phyloP scores from a whole-genome alignment of 2,888 invertebrate species.

The Macaria notata region DNA sequence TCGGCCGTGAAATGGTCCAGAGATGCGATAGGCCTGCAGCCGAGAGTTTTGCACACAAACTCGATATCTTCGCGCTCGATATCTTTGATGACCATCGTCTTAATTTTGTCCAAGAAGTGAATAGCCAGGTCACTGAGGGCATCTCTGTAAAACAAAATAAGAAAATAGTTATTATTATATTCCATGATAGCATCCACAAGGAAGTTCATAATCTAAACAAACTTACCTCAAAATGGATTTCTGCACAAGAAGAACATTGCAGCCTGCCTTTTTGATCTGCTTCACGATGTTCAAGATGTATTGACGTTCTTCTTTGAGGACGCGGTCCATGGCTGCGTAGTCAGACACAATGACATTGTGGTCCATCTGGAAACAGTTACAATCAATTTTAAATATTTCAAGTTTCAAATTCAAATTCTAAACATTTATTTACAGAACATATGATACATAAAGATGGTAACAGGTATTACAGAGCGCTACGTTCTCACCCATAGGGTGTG shows the following conservation, averaged over 20 bases:
- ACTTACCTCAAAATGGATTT: constrained; percentile 88
- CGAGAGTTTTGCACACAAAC: constrained; percentile 97
- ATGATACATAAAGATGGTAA: too few species aligned
- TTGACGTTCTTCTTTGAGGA: constrained; percentile 97
- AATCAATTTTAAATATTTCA: constrained; percentile 5
- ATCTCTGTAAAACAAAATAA: constrained; percentile 89
- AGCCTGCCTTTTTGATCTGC: constrained; percentile 98
- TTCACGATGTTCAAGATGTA: constrained; percentile 99
- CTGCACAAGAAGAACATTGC: constrained; percentile 97
- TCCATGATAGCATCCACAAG: too few species aligned
- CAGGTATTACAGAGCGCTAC: too few species aligned
- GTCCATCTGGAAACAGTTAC: constrained; percentile 94
- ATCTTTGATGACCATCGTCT: constrained; percentile 99
- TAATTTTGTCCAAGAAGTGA: constrained; percentile 99
- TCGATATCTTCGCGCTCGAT: constrained; percentile 99
- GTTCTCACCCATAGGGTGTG: too few species aligned
- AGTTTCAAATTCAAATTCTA: too few species aligned
- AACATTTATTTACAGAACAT: too few species aligned
- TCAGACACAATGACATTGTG: constrained; percentile 98
- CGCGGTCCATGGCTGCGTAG: constrained; percentile 99
- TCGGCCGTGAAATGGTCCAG: constrained; percentile 98
- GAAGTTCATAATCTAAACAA: too few species aligned
- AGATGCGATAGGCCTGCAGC: constrained; percentile 98
- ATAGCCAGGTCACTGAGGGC: constrained; percentile 98
- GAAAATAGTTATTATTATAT: too few species aligned